phyloP scores from a whole-genome alignment of 2,113 vertebrate genomes.

The Platichthys flesus region DNA sequence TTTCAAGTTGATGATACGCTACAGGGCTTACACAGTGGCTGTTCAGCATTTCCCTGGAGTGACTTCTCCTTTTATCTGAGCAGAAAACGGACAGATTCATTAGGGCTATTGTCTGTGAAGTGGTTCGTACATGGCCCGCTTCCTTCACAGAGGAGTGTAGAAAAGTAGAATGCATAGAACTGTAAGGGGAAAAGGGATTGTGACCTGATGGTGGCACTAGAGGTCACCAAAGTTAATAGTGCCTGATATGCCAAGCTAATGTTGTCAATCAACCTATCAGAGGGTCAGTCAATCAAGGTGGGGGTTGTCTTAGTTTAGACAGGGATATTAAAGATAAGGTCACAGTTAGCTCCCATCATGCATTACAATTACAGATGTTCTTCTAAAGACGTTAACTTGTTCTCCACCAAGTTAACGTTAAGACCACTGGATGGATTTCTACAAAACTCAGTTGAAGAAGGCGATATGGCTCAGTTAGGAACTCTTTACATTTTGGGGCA shows the following conservation, averaged over 20 bases:
- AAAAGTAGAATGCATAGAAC: background rate
- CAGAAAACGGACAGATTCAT: constrained; percentile 56
- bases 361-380: no score
- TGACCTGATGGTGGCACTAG: background rate
- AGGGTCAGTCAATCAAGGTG: background rate
- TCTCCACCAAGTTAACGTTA: no score
- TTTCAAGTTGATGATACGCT: constrained; percentile 54
- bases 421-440: no score
- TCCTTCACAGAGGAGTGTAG: constrained; percentile 12
- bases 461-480: no score
- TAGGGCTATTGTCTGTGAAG: constrained; percentile 29
- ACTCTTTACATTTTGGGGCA: no score
- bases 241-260: no score
- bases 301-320: background rate
- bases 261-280: background rate
- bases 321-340: background rate
- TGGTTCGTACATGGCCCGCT: constrained; percentile 22
- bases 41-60: constrained; percentile 55
- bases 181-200: background rate
- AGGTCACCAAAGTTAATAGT: background rate
- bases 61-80: constrained; percentile 55
- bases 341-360: background rate
- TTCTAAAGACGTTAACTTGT: no score
- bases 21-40: constrained; percentile 51
- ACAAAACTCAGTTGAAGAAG: no score